Evolutionary conservation across 2,888 invertebrate species (phyloP).

Genomic region (Oscheius sp.): DNA sequence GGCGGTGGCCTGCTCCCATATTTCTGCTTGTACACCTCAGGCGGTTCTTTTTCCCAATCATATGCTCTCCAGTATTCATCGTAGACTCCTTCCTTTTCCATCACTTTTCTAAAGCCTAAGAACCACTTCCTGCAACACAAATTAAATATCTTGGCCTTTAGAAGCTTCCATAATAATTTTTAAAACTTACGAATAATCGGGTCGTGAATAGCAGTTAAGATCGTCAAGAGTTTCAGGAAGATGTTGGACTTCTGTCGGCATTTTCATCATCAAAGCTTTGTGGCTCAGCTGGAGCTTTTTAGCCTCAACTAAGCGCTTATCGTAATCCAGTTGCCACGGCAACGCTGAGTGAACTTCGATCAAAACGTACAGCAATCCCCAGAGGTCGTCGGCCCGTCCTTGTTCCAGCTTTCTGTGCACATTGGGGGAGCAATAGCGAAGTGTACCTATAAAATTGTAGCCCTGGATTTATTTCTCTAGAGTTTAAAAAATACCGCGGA

Average conservation of each 20-base stretch:
- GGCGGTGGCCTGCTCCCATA: no score
- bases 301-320: constrained; percentile 36
- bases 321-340: constrained; percentile 57
- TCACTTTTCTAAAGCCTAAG: no score
- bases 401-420: constrained; percentile 59
- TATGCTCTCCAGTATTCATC: no score
- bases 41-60: no score
- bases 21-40: no score
- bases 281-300: constrained; percentile 51
- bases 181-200: no score
- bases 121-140: no score
- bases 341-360: constrained; percentile 76
- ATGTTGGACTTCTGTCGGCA: constrained; percentile 45
- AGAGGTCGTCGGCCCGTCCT: constrained; percentile 44
- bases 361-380: constrained; percentile 39
- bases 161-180: no score
- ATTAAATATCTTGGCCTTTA: no score
- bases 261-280: constrained; percentile 43
- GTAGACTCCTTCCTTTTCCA: no score
- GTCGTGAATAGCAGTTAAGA: constrained; percentile 56
- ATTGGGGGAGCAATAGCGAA: constrained; percentile 56
- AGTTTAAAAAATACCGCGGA: no score
- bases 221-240: constrained; percentile 45
- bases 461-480: no score
- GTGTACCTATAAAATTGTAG: constrained; percentile 52